Evolutionary conservation across 2,888 invertebrate genomes (phyloP), one percentile per base, ranked within the genome.

Genomic region (Drosophila fulvimacula): DNA sequence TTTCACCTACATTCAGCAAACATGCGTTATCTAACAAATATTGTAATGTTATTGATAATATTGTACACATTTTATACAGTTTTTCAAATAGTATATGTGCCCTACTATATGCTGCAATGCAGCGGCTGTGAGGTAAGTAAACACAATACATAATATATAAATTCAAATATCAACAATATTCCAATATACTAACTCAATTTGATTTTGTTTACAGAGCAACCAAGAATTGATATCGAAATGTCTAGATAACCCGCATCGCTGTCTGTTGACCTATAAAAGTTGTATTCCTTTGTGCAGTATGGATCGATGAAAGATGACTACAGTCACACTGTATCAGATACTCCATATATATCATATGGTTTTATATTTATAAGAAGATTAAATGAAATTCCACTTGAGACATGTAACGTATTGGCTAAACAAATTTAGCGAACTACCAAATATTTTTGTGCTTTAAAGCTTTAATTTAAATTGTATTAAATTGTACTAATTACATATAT

Each of bases 91-190:
- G 1, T 41, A 3, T 61, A 19, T 19, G 10, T 44, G 1, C 55
- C 34, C 5, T 61, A 53, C 15, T 55, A 30, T 17, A 4, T 5
- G n/a, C 15, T 56, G 13, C 30, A 32, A 11, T 62, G 62, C 17
- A 62, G 63, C 48, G 58, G 41, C 2, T 58, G 63, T 19, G 46
- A 63, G 41, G 49, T 58, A 42, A 63, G 32, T 21, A 3, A 9
- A 5, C 5, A 24, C 24, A 19, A 13, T 17, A 19, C 9, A 2
- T 0, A 3, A 3, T 30, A 1, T 32, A 13, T 24, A 13, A 6
- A n/a, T n/a, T n/a, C n/a, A n/a, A n/a, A n/a, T n/a, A n/a, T 5
- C 30, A n/a, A 21, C 7, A 7, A 11, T 30, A 11, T 7, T 15
- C 0, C n/a, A 32, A n/a, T 24, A 44, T 24, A 19, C 0, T 0